Base-by-base conservation (phyloP, 2,888 invertebrate genomes). In the Hydrotaea cyrtoneurina region DNA sequence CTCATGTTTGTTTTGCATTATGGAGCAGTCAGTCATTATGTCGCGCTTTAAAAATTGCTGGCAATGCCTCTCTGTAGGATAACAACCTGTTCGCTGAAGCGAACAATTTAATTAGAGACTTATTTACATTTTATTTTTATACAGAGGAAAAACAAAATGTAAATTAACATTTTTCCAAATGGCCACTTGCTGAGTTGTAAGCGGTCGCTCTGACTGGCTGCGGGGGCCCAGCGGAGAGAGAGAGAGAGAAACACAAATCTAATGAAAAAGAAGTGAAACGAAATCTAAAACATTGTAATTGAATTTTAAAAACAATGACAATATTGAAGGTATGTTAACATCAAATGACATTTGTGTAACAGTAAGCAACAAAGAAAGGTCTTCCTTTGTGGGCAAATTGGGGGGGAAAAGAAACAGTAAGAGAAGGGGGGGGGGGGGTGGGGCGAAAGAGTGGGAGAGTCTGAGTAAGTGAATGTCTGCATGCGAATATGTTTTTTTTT, bases 251-350 rank as follows among this genome's bases (percentile, higher is more conserved):
- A 3, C 13, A 64, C 5, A 19, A 39, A 64, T 46, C 69, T 78
- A 62, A n/a, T 62, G 71, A 69, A 82, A 82, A 39, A 15, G 59
- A 69, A 74, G 43, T 5, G 79, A 77, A 55, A 77, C n/a, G n/a
- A 80, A 80, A 21, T 72, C 75, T 53, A 84, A 78, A 78, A 78
- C 62, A 43, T 81, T 50, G 36, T 76, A 84, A 84, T 81, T 84
- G 78, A 79, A 84, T 84, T 84, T 84, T 76, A 78, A 80, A n/a
- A 80, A 83, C 74, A 84, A 78, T 77, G 74, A 75, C 80, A 80
- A 74, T 80, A 78, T 84, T 80, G 83, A 59, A 59, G 59, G 8
- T 78, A 71, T 53, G 50, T n/a, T 15, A n/a, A 69, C 21, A 50
- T 50, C 0, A 21, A 55, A 50, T 17, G 26, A 31, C 53, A 26